Conservation (phyloP, 2,888 invertebrate genomes). For the Philonicus albiceps region DNA sequence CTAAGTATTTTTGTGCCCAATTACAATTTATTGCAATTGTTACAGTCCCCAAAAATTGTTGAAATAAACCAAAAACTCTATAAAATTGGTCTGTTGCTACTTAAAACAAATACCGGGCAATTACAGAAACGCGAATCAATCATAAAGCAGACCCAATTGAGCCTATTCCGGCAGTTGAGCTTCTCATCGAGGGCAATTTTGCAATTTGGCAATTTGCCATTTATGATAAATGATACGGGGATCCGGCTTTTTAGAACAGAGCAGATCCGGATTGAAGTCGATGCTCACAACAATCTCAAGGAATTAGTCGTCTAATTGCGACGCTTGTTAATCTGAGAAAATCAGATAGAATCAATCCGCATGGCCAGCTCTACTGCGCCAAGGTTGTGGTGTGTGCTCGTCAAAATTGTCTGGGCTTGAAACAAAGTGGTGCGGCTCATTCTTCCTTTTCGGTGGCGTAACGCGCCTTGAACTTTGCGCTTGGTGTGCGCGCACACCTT, state of each 20-base stretch:
- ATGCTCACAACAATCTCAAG: not conserved
- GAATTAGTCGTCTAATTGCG: not conserved
- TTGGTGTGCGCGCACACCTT: not conserved
- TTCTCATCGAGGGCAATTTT: not conserved
- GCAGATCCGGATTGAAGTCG: not conserved
- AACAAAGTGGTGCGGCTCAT: not conserved
- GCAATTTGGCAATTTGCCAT: not conserved
- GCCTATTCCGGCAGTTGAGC: not conserved
- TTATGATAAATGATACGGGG: not conserved
- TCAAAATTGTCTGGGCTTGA: not conserved
- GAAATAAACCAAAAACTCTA: not conserved
- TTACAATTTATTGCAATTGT: not conserved
- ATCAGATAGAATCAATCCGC: not conserved
- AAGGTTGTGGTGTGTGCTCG: not conserved
- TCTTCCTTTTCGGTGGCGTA: not conserved
- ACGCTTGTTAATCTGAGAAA: not conserved
- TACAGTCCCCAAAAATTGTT: not conserved
- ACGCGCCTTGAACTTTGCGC: constrained; percentile 10
- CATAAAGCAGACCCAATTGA: not conserved
- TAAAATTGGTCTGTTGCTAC: not conserved
- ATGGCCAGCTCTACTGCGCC: not conserved
- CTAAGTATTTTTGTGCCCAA: not conserved
- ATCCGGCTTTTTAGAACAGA: not conserved
- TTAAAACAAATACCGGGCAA: not conserved
- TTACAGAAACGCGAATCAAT: not conserved